These are phyloP conservation scores for Lycia hirtaria DNA, from an alignment of 2,888 invertebrate genomes.

Conservation along the genomic window DNA sequence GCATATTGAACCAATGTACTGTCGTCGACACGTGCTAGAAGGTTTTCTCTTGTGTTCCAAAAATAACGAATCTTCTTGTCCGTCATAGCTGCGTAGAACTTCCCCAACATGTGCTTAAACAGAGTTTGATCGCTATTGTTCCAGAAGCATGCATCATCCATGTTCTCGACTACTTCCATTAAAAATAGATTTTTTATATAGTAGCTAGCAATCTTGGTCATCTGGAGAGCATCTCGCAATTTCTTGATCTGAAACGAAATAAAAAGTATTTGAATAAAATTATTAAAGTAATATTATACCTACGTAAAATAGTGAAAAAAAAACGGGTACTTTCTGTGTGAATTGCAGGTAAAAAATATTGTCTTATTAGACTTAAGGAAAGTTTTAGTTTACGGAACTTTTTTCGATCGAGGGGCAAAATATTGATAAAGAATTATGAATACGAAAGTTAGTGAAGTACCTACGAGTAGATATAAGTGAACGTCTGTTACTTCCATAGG, in stretches of 20 bases:
- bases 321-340: no score
- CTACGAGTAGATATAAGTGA: no score
- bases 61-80: conserved; percentile 68
- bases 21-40: conserved; percentile 58
- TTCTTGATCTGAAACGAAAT: conserved; percentile 74
- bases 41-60: conserved; percentile 78
- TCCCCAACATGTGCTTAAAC: conserved; percentile 72
- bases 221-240: conserved; percentile 73
- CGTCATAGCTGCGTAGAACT: conserved; percentile 61
- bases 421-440: no score
- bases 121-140: conserved; percentile 53
- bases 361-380: neutral
- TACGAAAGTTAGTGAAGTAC: no score
- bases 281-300: no score
- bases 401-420: no score
- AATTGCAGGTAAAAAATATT: no score
- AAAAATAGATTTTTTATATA: conserved; percentile 84
- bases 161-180: conserved; percentile 63
- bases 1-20: conserved; percentile 52
- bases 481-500: no score
- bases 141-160: conserved; percentile 60
- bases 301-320: no score
- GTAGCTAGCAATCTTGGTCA: conserved; percentile 82
- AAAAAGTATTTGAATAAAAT: no score
- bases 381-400: no score